These are phyloP conservation scores for Coendou prehensilis DNA, from an alignment of 2,797 vertebrate species.

Conservation along the genomic window DNA sequence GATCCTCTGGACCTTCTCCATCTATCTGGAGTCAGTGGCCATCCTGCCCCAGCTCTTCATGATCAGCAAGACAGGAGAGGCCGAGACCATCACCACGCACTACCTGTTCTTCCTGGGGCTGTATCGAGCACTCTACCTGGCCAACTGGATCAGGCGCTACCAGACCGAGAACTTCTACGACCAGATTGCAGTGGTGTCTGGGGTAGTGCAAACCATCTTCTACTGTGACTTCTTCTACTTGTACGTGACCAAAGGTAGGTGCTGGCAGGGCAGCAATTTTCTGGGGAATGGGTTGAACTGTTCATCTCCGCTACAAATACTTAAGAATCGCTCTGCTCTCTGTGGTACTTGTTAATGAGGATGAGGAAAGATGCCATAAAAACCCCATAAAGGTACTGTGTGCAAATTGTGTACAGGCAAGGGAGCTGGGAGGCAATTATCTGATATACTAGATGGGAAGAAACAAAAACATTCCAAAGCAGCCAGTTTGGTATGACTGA, in stretches of 20 bases:
- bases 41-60: conserved; percentile 98
- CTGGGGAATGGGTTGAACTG: fast-evolving
- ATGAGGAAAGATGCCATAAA: not conserved
- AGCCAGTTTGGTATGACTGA: not conserved
- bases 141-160: conserved; percentile 98
- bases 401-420: not conserved
- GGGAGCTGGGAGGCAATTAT: not conserved
- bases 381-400: not conserved
- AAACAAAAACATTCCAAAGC: not conserved
- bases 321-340: not conserved
- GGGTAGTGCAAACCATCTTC: conserved; percentile 98
- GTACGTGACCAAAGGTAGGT: conserved; percentile 95
- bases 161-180: conserved; percentile 96
- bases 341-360: not conserved
- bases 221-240: conserved; percentile 99
- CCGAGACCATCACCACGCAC: conserved; percentile 97
- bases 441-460: not conserved
- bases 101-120: conserved; percentile 98
- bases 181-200: conserved; percentile 96
- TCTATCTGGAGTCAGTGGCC: conserved; percentile 97
- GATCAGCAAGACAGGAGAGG: conserved; percentile 98
- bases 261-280: not conserved
- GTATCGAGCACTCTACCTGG: conserved; percentile 96
- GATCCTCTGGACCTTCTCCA: conserved; percentile 98
- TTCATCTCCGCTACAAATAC: not conserved